Evolutionary conservation across 2,888 invertebrate species (phyloP).

Genomic region (Toxonevra muliebris): DNA sequence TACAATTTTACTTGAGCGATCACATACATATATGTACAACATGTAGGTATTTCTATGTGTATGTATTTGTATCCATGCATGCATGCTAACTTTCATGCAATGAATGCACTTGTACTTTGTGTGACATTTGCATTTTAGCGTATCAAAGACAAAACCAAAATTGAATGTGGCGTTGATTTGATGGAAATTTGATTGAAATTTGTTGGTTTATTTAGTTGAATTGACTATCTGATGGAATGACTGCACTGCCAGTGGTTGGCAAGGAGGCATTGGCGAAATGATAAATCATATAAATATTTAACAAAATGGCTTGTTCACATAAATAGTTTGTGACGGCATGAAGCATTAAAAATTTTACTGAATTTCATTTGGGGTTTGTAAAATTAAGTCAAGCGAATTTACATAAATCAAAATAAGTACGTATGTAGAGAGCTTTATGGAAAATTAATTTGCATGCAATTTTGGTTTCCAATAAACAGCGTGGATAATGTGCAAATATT

Average conservation of each 20-base stretch:
- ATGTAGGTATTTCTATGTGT: not conserved
- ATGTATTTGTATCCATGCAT: constrained; percentile 15
- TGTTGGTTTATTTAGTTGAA: constrained; percentile 34
- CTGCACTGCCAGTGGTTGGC: constrained; percentile 6
- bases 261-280: too few relatives aligned
- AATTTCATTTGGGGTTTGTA: too few relatives aligned
- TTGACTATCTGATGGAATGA: constrained; percentile 17
- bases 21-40: not conserved
- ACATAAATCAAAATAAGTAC: too few relatives aligned
- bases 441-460: too few relatives aligned
- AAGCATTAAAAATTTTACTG: too few relatives aligned
- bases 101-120: not conserved
- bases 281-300: too few relatives aligned
- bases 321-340: too few relatives aligned
- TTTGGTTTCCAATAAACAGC: too few relatives aligned
- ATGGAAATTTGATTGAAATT: constrained; percentile 46
- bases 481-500: too few relatives aligned
- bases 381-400: too few relatives aligned
- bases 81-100: constrained; percentile 1
- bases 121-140: constrained; percentile 23
- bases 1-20: not conserved
- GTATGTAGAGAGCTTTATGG: too few relatives aligned
- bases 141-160: constrained; percentile 39
- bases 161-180: constrained; percentile 45
- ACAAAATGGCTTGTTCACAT: too few relatives aligned